Evolutionary conservation across 1,140 invertebrate species (phyloP).

Genomic region (Cydia strobilella): DNA sequence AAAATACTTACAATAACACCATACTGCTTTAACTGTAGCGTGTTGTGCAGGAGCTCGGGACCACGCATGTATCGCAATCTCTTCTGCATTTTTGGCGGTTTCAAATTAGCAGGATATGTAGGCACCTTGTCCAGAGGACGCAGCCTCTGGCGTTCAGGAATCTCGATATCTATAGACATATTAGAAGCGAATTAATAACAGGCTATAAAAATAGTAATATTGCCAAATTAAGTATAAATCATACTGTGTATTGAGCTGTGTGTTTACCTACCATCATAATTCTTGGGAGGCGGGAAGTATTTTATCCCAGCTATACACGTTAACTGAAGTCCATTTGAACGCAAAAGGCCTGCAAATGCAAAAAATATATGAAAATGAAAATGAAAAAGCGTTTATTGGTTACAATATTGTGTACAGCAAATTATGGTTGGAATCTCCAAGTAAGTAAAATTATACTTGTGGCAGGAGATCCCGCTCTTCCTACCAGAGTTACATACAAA

Average conservation of each 20-base stretch:
- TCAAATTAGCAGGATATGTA: conserved; percentile 82
- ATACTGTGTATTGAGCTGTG: neutral
- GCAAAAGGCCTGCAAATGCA: conserved; percentile 56
- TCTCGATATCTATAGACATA: conserved; percentile 83
- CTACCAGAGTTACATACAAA: too few species aligned
- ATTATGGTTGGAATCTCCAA: too few species aligned
- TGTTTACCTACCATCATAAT: conserved; percentile 81
- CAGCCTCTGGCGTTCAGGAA: conserved; percentile 86
- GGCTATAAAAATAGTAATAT: conserved; percentile 24
- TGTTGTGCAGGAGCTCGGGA: conserved; percentile 92
- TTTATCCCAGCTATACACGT: conserved; percentile 81
- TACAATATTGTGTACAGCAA: too few species aligned
- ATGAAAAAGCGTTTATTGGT: too few species aligned
- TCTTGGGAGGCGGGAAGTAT: conserved; percentile 82
- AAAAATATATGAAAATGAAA: too few species aligned
- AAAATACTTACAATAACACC: conserved; percentile 89
- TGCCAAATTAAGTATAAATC: neutral
- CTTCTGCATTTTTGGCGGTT: conserved; percentile 92
- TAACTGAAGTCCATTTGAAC: conserved; percentile 56
- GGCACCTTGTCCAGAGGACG: conserved; percentile 87
- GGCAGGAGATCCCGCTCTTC: too few species aligned
- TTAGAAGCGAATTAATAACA: conserved; percentile 24
- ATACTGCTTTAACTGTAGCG: conserved; percentile 93
- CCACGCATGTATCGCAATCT: conserved; percentile 91
- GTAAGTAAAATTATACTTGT: too few species aligned